These are phyloP conservation scores for Cuniculus paca DNA, from an alignment of 2,797 vertebrate genomes.

Conservation along the genomic window DNA sequence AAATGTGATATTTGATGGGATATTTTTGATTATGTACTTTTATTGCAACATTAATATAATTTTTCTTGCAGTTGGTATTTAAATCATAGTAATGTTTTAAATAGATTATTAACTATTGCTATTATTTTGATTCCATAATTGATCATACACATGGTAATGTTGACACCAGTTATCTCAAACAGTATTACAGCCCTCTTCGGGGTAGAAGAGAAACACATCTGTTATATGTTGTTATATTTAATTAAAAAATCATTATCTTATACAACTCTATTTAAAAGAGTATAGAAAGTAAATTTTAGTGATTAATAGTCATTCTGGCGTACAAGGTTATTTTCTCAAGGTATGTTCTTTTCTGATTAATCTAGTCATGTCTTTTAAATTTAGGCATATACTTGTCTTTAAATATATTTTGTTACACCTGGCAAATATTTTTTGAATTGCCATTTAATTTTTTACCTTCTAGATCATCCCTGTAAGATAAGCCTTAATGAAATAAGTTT, in stretches of 20 bases:
- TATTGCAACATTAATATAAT: background rate
- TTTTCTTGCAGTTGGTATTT: conserved; percentile 44
- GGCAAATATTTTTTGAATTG: background rate
- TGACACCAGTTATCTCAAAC: conserved; percentile 66
- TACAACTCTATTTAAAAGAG: conserved; percentile 2
- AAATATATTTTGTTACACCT: background rate
- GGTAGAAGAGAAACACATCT: conserved; percentile 53
- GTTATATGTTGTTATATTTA: conserved; percentile 62
- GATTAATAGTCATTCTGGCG: background rate
- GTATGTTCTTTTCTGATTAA: background rate
- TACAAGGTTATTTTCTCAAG: background rate
- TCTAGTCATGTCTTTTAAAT: background rate
- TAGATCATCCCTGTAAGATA: background rate
- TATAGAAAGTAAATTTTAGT: background rate
- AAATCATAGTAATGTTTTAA: conserved; percentile 42
- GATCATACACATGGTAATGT: background rate
- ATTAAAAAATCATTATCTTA: conserved; percentile 25
- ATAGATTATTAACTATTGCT: conserved; percentile 49
- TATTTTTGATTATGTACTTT: background rate
- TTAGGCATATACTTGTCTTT: conserved; percentile 32
- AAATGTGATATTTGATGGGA: background rate
- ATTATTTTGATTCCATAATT: conserved; percentile 41
- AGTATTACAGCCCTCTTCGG: background rate
- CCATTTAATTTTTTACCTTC: conserved; percentile 51
- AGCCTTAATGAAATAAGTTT: background rate